A percentile compares a stretch with the other conserved stretches of the same genome.
Conservation (phyloP, 1,140 invertebrate species). For the Agraylea sexmaculata region DNA sequence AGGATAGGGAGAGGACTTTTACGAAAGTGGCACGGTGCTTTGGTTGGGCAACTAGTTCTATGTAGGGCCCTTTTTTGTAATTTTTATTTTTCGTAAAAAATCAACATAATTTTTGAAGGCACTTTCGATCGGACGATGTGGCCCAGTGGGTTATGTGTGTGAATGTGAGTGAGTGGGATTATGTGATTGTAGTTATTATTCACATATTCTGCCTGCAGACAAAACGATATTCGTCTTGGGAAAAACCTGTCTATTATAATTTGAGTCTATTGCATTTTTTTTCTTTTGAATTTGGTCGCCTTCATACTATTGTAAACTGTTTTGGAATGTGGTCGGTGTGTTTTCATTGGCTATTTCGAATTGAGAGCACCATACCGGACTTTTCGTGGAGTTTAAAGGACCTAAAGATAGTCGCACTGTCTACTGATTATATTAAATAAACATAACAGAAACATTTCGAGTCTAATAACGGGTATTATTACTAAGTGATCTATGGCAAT, state of each 20-base stretch:
- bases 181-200: no score
- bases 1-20: no score
- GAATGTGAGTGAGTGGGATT: conserved; percentile 40
- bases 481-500: no score
- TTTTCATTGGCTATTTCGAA: conserved; percentile 54
- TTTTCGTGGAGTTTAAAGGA: no score
- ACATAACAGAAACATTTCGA: no score
- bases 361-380: conserved; percentile 52
- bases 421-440: no score
- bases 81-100: conserved; percentile 71
- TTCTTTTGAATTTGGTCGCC: conserved; percentile 32
- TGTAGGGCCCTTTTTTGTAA: conserved; percentile 70
- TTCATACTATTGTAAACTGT: conserved; percentile 48
- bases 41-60: conserved; percentile 60
- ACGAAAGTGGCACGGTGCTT: conserved; percentile 46
- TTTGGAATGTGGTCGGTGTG: conserved; percentile 48
- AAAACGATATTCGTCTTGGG: no score
- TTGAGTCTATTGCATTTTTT: no score
- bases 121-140: conserved; percentile 81
- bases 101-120: conserved; percentile 73
- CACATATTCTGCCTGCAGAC: no score
- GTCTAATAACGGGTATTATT: no score
- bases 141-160: conserved; percentile 58
- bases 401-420: no score
- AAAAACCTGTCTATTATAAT: no score